phyloP scores from a whole-genome alignment of 1,140 invertebrate species.

The Hormaphis cornu region DNA sequence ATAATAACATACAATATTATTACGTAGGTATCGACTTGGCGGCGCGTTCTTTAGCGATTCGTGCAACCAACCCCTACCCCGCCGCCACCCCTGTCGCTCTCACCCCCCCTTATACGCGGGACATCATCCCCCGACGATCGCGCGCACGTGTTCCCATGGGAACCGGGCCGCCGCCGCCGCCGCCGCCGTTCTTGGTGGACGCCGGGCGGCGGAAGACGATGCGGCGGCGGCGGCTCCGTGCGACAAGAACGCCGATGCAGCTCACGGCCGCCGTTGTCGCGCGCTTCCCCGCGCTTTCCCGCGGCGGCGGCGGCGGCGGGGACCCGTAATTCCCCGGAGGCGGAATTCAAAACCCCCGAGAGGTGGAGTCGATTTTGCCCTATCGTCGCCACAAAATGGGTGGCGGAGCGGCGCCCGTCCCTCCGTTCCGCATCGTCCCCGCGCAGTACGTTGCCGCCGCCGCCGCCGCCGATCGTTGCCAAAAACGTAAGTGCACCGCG shows the following conservation, averaged over 20 bases:
- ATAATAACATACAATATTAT: no score
- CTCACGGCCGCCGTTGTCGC: neutral
- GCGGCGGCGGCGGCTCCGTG: conserved; percentile 32
- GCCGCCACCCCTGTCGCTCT: neutral
- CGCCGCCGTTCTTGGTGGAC: conserved; percentile 22
- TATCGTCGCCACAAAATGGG: conserved; percentile 29
- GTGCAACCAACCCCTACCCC: conserved; percentile 27
- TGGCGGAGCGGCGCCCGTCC: neutral
- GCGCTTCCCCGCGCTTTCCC: neutral
- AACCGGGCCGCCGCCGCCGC: conserved; percentile 40
- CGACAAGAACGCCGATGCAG: conserved; percentile 21
- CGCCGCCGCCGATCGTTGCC: neutral
- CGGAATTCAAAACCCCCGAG: conserved; percentile 37
- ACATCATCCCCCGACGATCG: conserved; percentile 36
- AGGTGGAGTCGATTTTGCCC: conserved; percentile 39
- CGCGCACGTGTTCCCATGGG: conserved; percentile 43
- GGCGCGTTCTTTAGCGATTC: conserved; percentile 25
- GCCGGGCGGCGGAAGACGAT: neutral
- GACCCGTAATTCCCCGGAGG: conserved; percentile 39
- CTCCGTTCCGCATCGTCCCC: neutral
- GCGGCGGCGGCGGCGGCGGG: conserved; percentile 17
- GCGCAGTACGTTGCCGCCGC: neutral
- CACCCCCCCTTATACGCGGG: conserved; percentile 45
- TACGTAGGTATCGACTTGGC: neutral
- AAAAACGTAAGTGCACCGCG: neutral